Evolutionary conservation across 2,797 vertebrate genomes (phyloP).

Genomic region (Fratercula arctica): DNA sequence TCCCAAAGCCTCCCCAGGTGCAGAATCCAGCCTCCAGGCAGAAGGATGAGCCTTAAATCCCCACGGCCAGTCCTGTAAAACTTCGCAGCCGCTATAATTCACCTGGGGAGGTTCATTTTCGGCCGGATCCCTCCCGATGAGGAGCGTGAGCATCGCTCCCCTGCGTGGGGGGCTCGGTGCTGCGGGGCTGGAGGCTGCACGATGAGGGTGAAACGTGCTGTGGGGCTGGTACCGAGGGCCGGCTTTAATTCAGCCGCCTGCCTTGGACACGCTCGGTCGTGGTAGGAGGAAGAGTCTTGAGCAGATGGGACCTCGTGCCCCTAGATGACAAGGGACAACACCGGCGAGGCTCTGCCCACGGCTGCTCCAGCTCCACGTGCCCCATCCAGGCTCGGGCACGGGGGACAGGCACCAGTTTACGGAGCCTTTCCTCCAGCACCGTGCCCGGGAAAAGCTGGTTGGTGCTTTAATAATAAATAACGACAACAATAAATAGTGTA

Average conservation of each 20-base stretch:
- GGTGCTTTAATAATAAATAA: neutral
- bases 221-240: neutral
- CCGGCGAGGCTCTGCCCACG: neutral
- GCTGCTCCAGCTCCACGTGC: neutral
- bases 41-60: neutral
- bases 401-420: neutral
- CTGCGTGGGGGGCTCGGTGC: neutral
- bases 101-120: neutral
- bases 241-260: neutral
- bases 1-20: neutral
- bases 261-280: rapidly evolving
- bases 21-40: neutral
- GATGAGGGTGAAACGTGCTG: neutral
- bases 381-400: neutral
- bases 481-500: neutral
- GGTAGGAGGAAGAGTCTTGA: neutral
- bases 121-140: neutral
- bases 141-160: neutral
- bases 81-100: neutral
- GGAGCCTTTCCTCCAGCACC: neutral
- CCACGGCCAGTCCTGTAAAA: neutral
- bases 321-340: neutral
- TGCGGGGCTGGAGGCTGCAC: neutral
- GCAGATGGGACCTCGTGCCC: neutral
- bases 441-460: neutral